Evolutionary conservation across 2,888 invertebrate species (phyloP).

Genomic region (Drosophila bunnanda): DNA sequence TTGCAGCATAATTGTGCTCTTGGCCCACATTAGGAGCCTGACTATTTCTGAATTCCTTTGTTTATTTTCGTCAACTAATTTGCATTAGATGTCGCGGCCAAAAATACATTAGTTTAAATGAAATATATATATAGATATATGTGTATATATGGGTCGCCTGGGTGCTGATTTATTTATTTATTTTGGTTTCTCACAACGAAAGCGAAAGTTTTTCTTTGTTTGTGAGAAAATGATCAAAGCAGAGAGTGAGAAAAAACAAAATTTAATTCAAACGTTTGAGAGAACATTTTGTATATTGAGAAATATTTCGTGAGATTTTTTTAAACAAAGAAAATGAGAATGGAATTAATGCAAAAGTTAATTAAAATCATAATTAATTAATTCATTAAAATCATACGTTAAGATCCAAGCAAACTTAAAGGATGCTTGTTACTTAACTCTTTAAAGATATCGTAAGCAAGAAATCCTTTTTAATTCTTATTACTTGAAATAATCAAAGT

Average conservation of each 20-base stretch:
- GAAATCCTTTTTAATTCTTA: neutral
- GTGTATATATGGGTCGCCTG: slow-evolving; percentile 50
- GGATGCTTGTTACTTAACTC: neutral
- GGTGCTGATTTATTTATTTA: slow-evolving; percentile 44
- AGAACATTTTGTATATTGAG: neutral
- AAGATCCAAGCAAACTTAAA: neutral
- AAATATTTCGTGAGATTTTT: neutral
- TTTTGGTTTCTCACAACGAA: slow-evolving; percentile 48
- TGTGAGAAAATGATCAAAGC: slow-evolving; percentile 1
- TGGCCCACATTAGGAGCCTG: slow-evolving; percentile 32
- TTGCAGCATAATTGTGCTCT: slow-evolving; percentile 36
- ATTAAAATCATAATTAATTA: no score
- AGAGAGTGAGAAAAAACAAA: neutral
- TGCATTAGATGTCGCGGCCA: slow-evolving; percentile 52
- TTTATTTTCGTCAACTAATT: slow-evolving; percentile 51
- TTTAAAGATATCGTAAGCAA: no score
- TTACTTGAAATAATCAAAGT: no score
- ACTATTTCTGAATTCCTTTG: slow-evolving; percentile 53
- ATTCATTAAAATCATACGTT: no score
- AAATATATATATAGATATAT: slow-evolving; percentile 59
- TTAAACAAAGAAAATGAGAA: neutral
- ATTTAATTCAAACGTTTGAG: neutral
- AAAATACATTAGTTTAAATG: slow-evolving; percentile 53
- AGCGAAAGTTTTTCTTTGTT: slow-evolving; percentile 57
- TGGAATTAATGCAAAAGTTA: neutral